Base-by-base conservation (phyloP, 2,797 vertebrate genomes). In the Acomys russatus region DNA sequence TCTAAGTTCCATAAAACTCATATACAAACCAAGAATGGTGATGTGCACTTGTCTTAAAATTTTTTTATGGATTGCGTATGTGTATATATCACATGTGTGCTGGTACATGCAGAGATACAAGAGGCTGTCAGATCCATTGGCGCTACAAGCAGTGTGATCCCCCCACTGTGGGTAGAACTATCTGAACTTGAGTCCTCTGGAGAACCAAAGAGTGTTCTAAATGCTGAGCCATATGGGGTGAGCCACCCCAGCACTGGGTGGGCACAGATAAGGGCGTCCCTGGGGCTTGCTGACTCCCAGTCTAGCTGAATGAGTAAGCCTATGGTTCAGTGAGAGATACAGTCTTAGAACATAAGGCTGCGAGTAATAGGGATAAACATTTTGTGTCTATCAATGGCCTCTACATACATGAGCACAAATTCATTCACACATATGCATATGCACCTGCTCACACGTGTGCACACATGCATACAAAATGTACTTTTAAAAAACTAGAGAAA, bases 401-500 rank as follows among this genome's bases (percentile, higher is more conserved):
- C 35, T 35, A 76, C 86, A 88, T 14, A 18, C 18, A 88, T 0
- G 15, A 63, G 35, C 35, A 90, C 61, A 78, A 23, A 54, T 4
- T 59, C n/a, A 59, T 6, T 6, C 35, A 61, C 35, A 7, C 3
- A 22, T 30, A 66, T 71, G 22, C 10, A 61, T 38, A 56, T 74
- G 15, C 0, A 44, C 70, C 85, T 56, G 68, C 15, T 10, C 70
- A 30, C 35, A 88, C n/a, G 35, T 3, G 30, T 61, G 30, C 20
- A 61, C 59, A 63, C 70, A 33, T 44, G 35, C 15, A 76, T n/a
- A 90, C 23, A 66, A n/a, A 20, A 92, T n/a, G 90, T 89, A 89
- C 88, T n/a, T 89, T 94, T 84, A 92, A 12, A 88, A 94, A 95
- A 66, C 77, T 56, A 95, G 91, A 86, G 56, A 80, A 84, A 4